These are phyloP conservation scores for Cephonodes hylas DNA, from an alignment of 2,888 invertebrate genomes.

Conservation along the genomic window DNA sequence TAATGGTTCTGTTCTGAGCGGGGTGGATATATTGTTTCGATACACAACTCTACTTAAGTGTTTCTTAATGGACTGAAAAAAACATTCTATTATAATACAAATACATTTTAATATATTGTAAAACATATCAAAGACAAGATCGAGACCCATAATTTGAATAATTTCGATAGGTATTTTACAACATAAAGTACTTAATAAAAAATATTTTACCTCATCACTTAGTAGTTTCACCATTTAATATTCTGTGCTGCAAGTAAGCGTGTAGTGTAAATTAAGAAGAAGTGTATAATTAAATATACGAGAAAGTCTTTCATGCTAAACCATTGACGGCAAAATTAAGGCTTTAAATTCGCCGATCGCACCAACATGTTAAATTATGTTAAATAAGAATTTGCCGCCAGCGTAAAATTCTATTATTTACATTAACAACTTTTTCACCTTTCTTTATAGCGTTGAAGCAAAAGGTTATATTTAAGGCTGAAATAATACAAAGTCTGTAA, in stretches of 20 bases:
- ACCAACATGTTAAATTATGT: conserved; percentile 7
- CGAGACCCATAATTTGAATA: too few relatives aligned
- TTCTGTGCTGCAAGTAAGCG: neutral
- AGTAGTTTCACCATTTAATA: neutral
- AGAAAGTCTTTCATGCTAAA: neutral
- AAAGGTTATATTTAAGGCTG: neutral
- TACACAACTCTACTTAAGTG: too few relatives aligned
- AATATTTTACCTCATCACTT: neutral
- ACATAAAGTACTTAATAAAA: neutral
- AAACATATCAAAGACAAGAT: too few relatives aligned
- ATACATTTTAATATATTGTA: too few relatives aligned
- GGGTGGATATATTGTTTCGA: too few relatives aligned
- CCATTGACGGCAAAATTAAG: neutral
- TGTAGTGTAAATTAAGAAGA: neutral
- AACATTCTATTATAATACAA: too few relatives aligned
- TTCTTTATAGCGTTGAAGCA: neutral
- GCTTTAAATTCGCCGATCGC: neutral
- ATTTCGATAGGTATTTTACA: neutral
- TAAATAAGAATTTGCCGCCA: neutral
- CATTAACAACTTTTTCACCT: conserved; percentile 3
- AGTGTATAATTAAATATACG: neutral
- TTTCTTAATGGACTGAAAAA: too few relatives aligned
- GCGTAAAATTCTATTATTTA: neutral
- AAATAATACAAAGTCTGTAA: too few relatives aligned
- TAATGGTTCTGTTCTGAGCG: too few relatives aligned